Base-by-base conservation (phyloP, 2,888 invertebrate species). In the Agonopterix heracliana region DNA sequence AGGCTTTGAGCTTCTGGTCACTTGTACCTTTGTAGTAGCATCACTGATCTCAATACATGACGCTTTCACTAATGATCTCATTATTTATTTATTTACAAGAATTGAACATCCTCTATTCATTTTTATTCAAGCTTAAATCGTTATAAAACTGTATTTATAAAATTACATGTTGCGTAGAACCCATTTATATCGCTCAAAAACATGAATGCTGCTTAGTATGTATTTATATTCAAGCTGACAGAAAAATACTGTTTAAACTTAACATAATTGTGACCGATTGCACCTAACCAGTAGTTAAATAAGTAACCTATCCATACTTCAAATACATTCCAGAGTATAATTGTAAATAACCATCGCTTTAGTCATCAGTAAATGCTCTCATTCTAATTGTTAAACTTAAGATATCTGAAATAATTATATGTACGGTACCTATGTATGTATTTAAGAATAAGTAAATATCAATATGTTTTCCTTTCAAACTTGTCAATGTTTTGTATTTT, bases 331-430 rank as follows among this genome's bases (percentile, higher is more conserved):
- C 81, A 58, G 47, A 56, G 54, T 68, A 63, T 17, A 12, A 61
- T 52, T 76, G 83, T 78, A 78, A 71, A 78, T 81, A 84, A 52
- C 66, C 64, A 72, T 75, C 58, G 78, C 78, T 75, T 75, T 64
- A 60, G 57, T 68, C 67, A 63, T 57, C 26, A 26, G 26, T 26
- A 26, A 26, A 26, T 26, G 26, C 47, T 54, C 59, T 49, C 52
- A 52, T 51, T 53, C 54, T 59, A 68, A 65, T 53, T 62, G 54
- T 55, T 59, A 56, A 57, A 49, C 49, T 34, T 52, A 52, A 53
- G 43, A 44, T 44, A 42, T 10, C 14, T 38, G 3, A 36, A 50
- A 49, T 59, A 49, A 52, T 34, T 47, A 41, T 41, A 52, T n/a
- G n/a, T n/a, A n/a, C n/a, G n/a, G n/a, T n/a, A n/a, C n/a, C n/a